These are phyloP conservation scores for Brachycybe producta DNA, from an alignment of 2,888 invertebrate genomes.

Conservation along the genomic window DNA sequence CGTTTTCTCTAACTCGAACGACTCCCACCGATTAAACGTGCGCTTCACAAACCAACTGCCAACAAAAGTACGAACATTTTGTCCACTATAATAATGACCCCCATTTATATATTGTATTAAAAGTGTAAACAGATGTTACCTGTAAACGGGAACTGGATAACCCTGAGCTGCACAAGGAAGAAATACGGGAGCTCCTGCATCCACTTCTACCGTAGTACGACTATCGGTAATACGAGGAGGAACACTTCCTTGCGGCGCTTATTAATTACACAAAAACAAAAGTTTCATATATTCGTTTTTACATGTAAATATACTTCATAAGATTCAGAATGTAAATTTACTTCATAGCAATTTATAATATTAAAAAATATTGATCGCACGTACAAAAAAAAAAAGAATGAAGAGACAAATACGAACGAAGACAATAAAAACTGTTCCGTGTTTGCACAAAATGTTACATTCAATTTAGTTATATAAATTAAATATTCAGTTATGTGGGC, in stretches of 20 bases:
- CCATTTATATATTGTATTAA: background rate
- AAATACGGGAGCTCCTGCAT: constrained; percentile 14
- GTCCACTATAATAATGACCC: background rate
- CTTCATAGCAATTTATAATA: no score
- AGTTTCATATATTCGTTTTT: no score
- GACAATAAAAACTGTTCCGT: no score
- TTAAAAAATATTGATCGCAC: no score
- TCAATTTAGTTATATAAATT: no score
- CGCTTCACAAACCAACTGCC: constrained; percentile 13
- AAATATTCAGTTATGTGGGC: no score
- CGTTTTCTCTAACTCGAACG: constrained; percentile 60
- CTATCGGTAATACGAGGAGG: constrained; percentile 19
- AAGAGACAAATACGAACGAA: no score
- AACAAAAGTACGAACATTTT: background rate
- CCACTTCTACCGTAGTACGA: constrained; percentile 13
- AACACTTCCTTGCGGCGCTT: constrained; percentile 21
- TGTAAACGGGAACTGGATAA: constrained; percentile 19
- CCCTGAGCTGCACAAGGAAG: constrained; percentile 20
- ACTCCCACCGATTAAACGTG: constrained; percentile 29
- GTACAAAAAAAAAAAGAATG: no score
- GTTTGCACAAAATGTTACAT: no score
- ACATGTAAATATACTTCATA: no score
- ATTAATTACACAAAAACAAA: constrained; percentile 7
- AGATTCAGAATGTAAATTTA: no score
- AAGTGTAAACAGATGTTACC: constrained; percentile 7